Base-by-base conservation (phyloP, 2,888 invertebrate genomes). In the Eupithecia tripunctaria region DNA sequence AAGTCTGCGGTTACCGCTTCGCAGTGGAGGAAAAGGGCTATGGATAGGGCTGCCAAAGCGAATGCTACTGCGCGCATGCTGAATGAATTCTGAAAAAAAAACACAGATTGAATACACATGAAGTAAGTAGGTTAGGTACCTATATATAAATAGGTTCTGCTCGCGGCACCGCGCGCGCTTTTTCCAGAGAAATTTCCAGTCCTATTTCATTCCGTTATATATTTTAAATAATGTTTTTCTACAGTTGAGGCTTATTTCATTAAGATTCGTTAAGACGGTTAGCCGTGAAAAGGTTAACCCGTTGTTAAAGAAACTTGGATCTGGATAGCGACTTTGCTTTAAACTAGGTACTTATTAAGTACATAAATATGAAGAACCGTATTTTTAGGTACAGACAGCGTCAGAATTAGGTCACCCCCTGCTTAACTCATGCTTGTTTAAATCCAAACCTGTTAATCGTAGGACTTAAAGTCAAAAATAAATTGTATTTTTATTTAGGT, bases 11-110 rank as follows among this genome's bases (percentile, higher is more conserved):
- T 86, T 29, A 87, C 89, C 0, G 88, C 88, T 25, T 89, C 90
- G 75, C 90, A 88, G 81, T 82, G 85, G 68, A 87, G 76, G 15
- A 89, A 79, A 59, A 89, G 76, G 5, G 83, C 82, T 41, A 90
- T 66, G 8, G 86, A 84, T 21, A 89, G 78, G 7, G 86, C 66
- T 47, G 84, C 85, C 77, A 93, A 73, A 8, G 86, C 86, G 10
- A 89, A 72, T 29, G 90, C 89, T 15, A 84, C 70, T 8, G 87
- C 75, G 41, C 91, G 87, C 94, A 94, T 94, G 0, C 18, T 68
- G 65, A 60, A 74, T 60, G 66, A 43, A 65, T n/a, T 67, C 81
- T 79, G 79, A 47, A 72, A 72, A n/a, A 32, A 6, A 29, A 7
- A 25, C 21, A 47, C 5, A 6, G 6, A 18, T 43, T 43, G 7